Evolutionary conservation across 2,797 vertebrate species (phyloP).

Genomic region (Botia kubotai): DNA sequence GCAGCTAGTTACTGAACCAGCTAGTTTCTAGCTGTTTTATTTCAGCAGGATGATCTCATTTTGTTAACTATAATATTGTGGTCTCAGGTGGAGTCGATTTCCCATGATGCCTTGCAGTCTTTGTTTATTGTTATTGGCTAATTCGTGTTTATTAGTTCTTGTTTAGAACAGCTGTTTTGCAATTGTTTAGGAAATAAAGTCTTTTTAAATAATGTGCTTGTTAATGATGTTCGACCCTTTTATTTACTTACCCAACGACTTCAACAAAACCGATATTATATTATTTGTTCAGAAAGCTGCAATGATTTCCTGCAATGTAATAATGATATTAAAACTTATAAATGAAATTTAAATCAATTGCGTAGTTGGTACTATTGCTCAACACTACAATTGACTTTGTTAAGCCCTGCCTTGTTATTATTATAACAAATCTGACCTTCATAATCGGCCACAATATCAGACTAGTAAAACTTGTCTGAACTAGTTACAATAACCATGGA

Average conservation of each 20-base stretch:
- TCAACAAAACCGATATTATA: no score
- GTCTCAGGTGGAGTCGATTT: not conserved
- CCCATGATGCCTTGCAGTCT: not conserved
- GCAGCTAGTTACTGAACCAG: not conserved
- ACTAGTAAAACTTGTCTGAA: not conserved
- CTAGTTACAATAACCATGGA: no score
- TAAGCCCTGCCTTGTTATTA: not conserved
- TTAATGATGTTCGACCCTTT: not conserved
- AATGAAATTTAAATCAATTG: no score
- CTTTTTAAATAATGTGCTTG: not conserved
- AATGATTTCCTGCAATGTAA: no score
- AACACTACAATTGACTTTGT: no score
- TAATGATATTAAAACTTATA: no score
- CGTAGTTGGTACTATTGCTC: no score
- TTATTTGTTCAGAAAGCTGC: no score
- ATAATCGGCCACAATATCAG: not conserved
- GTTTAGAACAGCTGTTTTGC: not conserved
- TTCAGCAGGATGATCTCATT: not conserved
- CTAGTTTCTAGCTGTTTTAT: not conserved
- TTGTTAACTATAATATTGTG: not conserved
- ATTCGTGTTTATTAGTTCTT: conserved; percentile 8
- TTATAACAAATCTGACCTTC: not conserved
- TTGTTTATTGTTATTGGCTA: conserved; percentile 10
- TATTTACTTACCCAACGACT: not conserved
- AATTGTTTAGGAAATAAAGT: not conserved